Base-by-base conservation (phyloP, 2,113 vertebrate species). In the Ophiodon elongatus region DNA sequence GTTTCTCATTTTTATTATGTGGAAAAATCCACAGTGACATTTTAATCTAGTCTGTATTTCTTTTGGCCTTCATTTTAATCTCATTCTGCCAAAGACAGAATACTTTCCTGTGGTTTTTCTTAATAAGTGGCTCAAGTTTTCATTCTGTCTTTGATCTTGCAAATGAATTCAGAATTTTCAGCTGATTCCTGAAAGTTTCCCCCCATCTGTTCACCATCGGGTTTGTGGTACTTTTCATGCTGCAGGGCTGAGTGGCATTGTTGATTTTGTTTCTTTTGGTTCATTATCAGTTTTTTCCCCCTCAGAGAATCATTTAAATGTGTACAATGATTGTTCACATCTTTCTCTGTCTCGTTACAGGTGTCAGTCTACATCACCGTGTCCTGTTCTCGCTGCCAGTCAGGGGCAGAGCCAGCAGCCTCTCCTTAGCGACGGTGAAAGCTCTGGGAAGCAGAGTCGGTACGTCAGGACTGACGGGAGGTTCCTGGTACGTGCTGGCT, bases 351-450 rank as follows among this genome's bases (percentile, higher is more conserved):
- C 86, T 91, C 79, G 50, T 95, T 94, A 71, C 91, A 99, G 98
- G 97, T 98, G 96, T 94, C 97, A 96, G 84, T 97, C 98, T 71
- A 96, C 96, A 71, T 98, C 97, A 62, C 96, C 96, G 8, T 96
- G 96, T 1, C 96, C 97, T 54, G 94, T 96, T 85, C 76, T 97
- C 57, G 95, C 96, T 76, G 95, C 94, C 0, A 94, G 94, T 19
- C 95, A 96, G 86, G 96, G 94, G 82, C 95, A 94, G 67, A 91
- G 94, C 83, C 96, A 95, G 73, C 96, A 95, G 76, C 95, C 94
- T 0, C 90, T 95, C 70, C 95, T 98, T 82, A 96, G 96, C 0
- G 97, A 98, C 57, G 94, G 96, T 0, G 97, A 98, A 76, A 95
- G 95, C 72, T 95, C 95, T 33, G 94, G 93, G 79, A 92, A 57